phyloP scores from a whole-genome alignment of 2,888 invertebrate genomes.

The Tenthredo amoena region DNA sequence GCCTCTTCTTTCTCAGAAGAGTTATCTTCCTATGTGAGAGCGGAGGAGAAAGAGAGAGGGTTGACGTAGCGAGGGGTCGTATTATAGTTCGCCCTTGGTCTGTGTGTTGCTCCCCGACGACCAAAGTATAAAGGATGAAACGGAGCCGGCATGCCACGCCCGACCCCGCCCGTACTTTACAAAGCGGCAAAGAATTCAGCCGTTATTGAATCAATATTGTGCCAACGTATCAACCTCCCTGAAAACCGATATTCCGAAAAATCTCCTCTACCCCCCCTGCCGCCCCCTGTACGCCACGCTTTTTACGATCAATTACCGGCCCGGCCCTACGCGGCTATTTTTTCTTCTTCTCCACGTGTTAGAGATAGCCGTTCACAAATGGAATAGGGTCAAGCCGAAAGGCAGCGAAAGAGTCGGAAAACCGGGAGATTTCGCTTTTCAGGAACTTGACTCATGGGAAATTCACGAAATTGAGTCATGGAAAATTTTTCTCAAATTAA shows the following conservation, averaged over 20 bases:
- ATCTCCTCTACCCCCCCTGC: not conserved
- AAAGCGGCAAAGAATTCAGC: conserved; percentile 68
- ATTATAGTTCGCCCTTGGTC: conserved; percentile 70
- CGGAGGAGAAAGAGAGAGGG: not conserved
- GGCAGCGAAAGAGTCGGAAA: not conserved
- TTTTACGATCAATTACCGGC: conserved; percentile 48
- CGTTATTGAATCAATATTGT: conserved; percentile 75
- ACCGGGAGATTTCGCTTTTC: not conserved
- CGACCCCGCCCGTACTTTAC: conserved; percentile 59
- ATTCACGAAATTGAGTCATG: not conserved
- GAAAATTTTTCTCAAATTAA: not conserved
- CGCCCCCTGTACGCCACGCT: not conserved
- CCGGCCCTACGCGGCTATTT: not conserved
- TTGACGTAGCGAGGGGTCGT: conserved; percentile 68
- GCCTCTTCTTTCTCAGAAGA: not conserved
- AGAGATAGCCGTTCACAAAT: not conserved
- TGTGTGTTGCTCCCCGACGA: conserved; percentile 58
- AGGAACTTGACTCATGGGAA: not conserved
- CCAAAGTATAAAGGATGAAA: conserved; percentile 73
- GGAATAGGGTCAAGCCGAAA: not conserved
- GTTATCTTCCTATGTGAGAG: not conserved
- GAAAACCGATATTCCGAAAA: conserved; percentile 44
- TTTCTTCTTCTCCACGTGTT: not conserved
- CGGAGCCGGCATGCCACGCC: conserved; percentile 74
- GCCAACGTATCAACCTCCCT: conserved; percentile 67